Percentiles rank a stretch among this genome's conserved stretches.
Evolutionary conservation across 2,797 vertebrate species (phyloP).

Genomic region (Phyllotis vaccarum): DNA sequence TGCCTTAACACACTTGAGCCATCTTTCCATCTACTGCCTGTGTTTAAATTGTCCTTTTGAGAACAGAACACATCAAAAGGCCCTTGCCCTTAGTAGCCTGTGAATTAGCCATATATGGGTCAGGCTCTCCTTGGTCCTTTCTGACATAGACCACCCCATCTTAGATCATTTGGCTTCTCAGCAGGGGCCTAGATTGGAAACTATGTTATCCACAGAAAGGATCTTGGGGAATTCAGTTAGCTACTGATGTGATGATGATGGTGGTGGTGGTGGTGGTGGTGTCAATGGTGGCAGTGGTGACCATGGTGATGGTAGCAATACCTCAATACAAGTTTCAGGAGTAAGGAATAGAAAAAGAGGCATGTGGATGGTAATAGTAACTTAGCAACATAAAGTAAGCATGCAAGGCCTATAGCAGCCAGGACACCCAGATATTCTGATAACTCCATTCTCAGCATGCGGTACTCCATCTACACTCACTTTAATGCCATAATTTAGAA

Average conservation of each 20-base stretch:
- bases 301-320: neutral
- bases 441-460: conserved; percentile 13
- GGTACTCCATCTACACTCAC: conserved; percentile 10
- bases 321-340: neutral
- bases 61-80: neutral
- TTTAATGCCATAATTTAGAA: conserved; percentile 31
- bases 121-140: neutral
- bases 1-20: neutral
- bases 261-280: fast-evolving
- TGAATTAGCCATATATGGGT: neutral
- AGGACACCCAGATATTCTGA: conserved; percentile 15
- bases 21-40: neutral
- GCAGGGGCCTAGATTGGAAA: neutral
- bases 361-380: neutral
- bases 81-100: neutral
- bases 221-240: conserved; percentile 1
- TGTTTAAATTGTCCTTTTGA: conserved; percentile 6
- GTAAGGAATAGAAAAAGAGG: neutral
- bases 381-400: neutral
- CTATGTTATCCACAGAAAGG: neutral
- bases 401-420: neutral
- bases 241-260: neutral
- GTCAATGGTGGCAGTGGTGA: fast-evolving
- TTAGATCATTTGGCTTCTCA: conserved; percentile 23
- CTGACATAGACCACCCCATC: neutral